Conservation (phyloP, 1,140 invertebrate genomes). For the Metopolophium dirhodum region DNA sequence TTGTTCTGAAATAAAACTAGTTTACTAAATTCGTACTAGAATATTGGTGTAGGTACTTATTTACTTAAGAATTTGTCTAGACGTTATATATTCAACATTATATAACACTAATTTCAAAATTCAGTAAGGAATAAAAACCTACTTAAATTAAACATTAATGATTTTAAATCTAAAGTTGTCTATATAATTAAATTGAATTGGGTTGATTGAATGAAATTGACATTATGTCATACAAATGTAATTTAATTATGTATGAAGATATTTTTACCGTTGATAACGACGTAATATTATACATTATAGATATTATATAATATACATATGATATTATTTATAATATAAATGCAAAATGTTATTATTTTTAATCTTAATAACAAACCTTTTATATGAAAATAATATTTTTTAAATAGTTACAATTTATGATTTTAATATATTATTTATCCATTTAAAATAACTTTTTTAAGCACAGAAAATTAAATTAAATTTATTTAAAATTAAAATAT, state of each 20-base stretch:
- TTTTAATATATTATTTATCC: neutral
- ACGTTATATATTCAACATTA: neutral
- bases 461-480: neutral
- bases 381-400: neutral
- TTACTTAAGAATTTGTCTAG: neutral
- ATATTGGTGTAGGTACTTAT: neutral
- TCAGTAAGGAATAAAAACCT: neutral
- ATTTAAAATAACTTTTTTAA: neutral
- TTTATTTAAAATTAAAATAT: neutral
- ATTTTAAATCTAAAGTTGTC: neutral
- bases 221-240: neutral
- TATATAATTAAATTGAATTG: no score
- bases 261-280: neutral
- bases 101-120: neutral
- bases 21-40: neutral
- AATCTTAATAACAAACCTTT: neutral
- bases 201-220: neutral
- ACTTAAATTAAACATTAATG: neutral
- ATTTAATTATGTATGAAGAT: neutral
- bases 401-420: neutral
- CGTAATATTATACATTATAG: no score
- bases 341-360: neutral
- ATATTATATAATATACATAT: neutral
- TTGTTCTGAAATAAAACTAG: neutral
- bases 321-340: neutral